Base-by-base conservation (phyloP, 2,888 invertebrate species). In the Oxycera nigricornis region DNA sequence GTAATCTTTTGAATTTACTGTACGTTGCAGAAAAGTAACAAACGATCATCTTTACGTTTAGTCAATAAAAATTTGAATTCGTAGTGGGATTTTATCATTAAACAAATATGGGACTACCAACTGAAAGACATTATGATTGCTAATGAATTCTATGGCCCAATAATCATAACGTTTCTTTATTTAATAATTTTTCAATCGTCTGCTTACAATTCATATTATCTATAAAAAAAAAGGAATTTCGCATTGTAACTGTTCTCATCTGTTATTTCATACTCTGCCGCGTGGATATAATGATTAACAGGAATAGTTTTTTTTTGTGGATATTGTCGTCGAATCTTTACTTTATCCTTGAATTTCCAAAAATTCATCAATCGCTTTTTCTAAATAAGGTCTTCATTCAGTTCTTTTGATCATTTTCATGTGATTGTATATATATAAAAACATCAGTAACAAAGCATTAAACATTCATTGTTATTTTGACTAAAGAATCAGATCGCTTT, bases 291-390 rank as follows among this genome's bases (percentile, higher is more conserved):
- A 31, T 17, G 26, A 35, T 61, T 68, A 68, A 50, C 68, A 50
- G 26, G 46, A 31, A 68, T 50, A 50, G 61, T 61, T 31, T 59
- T 28, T 28, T 59, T 30, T 31, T 61, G n/a, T 22, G 35, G 35
- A 68, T 68, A 68, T 68, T 68, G 68, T 68, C 68, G 50, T 50
- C 50, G n/a, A 50, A 50, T 20, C 17, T 61, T 28, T n/a, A n/a
- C 35, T 59, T 59, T 61, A 62, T 35, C 20, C 17, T 62, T 65
- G 28, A 26, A 26, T n/a, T 14, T 57, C 57, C n/a, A 24, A 11
- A 7, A 55, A 57, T 57, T 22, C 24, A 28, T 57, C 46, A 46
- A 46, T 46, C 46, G 14, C 46, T 17, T 22, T n/a, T 46, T 46
- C 17, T 17, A 46, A 46, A 11, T 46, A 11, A n/a, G 14, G 28